Base-by-base conservation (phyloP, 2,888 invertebrate species). In the Spicauda simplicius region DNA sequence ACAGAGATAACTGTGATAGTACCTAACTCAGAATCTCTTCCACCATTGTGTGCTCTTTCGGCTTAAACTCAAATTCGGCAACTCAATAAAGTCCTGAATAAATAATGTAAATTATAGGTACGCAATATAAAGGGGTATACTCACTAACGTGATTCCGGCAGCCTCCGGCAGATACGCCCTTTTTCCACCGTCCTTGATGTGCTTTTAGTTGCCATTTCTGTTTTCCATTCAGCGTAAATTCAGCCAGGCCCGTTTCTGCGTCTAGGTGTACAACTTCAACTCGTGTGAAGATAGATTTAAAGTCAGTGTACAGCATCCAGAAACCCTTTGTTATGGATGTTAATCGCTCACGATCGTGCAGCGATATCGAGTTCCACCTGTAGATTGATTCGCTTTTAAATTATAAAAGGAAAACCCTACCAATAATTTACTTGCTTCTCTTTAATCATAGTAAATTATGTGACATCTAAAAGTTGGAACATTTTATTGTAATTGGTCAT, bases 151-250 rank as follows among this genome's bases (percentile, higher is more conserved):
- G 97, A 87, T 98, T 98, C 75, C 97, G 93, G 84, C 98, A 98
- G 45, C 98, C 98, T 3, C 98, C 98, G 0, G 98, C 97, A 0
- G 97, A 96, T 0, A 98, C 97, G 0, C 98, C 98, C 69, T 95
- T 94, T 78, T 96, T 95, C 98, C 98, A 98, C 33, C 95, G 95
- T 0, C 97, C 97, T 81, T 97, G 97, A 81, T 96, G 97, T 81
- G 97, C 95, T 78, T 96, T 95, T 95, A 97, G 97, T 82, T 97
- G 97, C 98, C 98, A 98, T 55, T 97, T 96, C 18, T 87, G 84
- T 74, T 95, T 96, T 72, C 97, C 96, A 73, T 95, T 95, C 50
- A 98, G 91, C 18, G 96, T 96, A 0, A 96, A 95, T 81, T 98
- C 98, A 74, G 97, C 97, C 78, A 96, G 94, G 74, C 97, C 96